A percentile compares a stretch with the other conserved stretches of the same genome.
phyloP scores from a whole-genome alignment of 2,797 vertebrate genomes.

The Odontamblyopus rebecca region DNA sequence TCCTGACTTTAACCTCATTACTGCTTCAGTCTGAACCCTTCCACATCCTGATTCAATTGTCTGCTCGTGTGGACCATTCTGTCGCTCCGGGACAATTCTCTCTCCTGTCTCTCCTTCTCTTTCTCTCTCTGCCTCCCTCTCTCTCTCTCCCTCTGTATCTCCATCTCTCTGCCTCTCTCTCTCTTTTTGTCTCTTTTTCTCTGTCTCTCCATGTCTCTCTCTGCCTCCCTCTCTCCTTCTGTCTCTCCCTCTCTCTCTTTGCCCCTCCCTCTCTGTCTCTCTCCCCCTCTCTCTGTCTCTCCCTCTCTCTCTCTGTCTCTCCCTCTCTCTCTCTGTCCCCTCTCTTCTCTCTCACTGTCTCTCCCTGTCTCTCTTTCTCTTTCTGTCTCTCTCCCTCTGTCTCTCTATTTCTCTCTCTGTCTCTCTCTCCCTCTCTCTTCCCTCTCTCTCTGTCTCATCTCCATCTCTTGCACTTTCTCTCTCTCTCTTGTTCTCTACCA shows the following conservation, averaged over 20 bases:
- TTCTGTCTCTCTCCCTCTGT: too few species aligned
- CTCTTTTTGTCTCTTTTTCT: background rate
- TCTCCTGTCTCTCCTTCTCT: background rate
- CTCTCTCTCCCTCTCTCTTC: too few species aligned
- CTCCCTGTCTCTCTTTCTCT: too few species aligned
- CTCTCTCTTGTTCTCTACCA: too few species aligned
- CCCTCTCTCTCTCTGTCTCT: background rate
- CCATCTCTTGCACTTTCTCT: too few species aligned
- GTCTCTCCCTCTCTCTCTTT: background rate
- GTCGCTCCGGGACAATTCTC: background rate
- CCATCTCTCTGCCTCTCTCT: too few species aligned
- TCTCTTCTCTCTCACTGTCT: background rate
- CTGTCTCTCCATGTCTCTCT: background rate
- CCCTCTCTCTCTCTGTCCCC: background rate
- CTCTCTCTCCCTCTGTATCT: background rate
- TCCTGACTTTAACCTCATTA: background rate
- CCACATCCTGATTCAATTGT: conserved; percentile 2
- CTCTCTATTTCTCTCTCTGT: too few species aligned
- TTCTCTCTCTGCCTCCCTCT: background rate
- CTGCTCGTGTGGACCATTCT: background rate
- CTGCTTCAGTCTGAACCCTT: background rate
- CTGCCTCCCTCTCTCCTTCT: background rate
- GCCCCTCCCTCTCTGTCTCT: background rate
- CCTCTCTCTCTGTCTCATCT: too few species aligned
- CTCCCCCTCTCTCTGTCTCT: too few species aligned